These are phyloP conservation scores for Oreochromis spilurus DNA, from an alignment of 2,113 vertebrate species.

Conservation along the genomic window DNA sequence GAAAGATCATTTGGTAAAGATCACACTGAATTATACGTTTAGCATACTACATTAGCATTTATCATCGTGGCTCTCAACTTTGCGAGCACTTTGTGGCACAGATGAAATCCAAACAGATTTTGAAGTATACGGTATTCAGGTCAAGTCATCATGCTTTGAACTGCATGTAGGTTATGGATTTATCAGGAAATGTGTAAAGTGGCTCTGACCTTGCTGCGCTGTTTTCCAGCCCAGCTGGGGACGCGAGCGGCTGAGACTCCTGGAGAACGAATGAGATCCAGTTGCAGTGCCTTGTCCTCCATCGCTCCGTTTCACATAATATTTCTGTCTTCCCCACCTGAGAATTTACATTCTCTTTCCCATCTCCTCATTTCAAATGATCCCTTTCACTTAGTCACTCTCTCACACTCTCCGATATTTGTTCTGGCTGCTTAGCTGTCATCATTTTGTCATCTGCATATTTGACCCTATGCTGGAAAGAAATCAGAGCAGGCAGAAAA, in stretches of 20 bases:
- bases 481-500: neutral
- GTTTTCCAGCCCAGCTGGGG: neutral
- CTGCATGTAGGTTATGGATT: slow-evolving; percentile 1
- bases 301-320: neutral
- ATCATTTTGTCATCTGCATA: slow-evolving; percentile 32
- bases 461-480: neutral
- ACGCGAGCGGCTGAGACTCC: neutral
- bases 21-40: slow-evolving; percentile 15
- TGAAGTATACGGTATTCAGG: neutral
- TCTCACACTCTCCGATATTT: neutral
- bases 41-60: neutral
- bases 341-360: slow-evolving; percentile 1
- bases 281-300: neutral
- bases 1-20: slow-evolving; percentile 9
- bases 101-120: neutral
- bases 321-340: neutral
- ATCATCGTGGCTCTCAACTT: neutral
- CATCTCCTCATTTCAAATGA: neutral
- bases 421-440: slow-evolving; percentile 21
- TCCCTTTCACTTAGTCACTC: slow-evolving; percentile 19
- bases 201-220: slow-evolving; percentile 6
- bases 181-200: neutral
- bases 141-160: neutral
- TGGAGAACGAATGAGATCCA: neutral
- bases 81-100: neutral